phyloP scores from a whole-genome alignment of 2,797 vertebrate genomes.

The Apogon hyalosoma region DNA sequence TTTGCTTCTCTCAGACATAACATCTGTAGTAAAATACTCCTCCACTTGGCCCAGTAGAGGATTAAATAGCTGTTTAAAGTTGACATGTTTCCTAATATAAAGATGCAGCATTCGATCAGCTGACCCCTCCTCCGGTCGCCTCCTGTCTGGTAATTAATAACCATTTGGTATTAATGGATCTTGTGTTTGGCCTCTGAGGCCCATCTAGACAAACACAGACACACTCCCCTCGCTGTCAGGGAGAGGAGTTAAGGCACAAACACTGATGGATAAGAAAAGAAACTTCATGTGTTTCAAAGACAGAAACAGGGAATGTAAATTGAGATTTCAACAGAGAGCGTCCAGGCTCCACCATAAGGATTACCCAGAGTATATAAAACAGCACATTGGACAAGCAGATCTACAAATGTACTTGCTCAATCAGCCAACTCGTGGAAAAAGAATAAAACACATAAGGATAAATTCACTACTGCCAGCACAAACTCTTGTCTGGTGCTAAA shows the following conservation, averaged over 20 bases:
- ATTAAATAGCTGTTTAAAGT: neutral
- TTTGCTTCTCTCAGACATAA: too few relatives aligned
- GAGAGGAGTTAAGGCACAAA: conserved; percentile 20
- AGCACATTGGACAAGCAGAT: too few relatives aligned
- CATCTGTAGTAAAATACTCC: neutral
- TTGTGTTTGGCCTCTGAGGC: conserved; percentile 20
- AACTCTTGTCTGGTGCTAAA: too few relatives aligned
- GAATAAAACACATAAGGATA: too few relatives aligned
- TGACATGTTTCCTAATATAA: neutral
- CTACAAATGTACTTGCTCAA: too few relatives aligned
- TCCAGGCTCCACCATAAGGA: too few relatives aligned
- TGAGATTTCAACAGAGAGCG: too few relatives aligned
- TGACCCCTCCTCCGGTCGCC: conserved; percentile 45
- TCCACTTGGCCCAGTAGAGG: neutral
- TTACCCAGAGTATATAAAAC: too few relatives aligned
- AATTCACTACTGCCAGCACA: too few relatives aligned
- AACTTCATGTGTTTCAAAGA: conserved; percentile 24
- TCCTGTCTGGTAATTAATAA: conserved; percentile 91
- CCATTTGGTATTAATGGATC: conserved; percentile 89
- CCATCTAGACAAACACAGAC: neutral
- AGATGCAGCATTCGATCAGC: neutral
- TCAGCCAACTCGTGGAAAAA: too few relatives aligned
- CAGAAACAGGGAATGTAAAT: conserved; percentile 6
- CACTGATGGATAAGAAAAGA: neutral
- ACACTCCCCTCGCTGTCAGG: conserved; percentile 10